These are phyloP conservation scores for Prorops nasuta DNA, from an alignment of 1,140 invertebrate species.

Conservation along the genomic window DNA sequence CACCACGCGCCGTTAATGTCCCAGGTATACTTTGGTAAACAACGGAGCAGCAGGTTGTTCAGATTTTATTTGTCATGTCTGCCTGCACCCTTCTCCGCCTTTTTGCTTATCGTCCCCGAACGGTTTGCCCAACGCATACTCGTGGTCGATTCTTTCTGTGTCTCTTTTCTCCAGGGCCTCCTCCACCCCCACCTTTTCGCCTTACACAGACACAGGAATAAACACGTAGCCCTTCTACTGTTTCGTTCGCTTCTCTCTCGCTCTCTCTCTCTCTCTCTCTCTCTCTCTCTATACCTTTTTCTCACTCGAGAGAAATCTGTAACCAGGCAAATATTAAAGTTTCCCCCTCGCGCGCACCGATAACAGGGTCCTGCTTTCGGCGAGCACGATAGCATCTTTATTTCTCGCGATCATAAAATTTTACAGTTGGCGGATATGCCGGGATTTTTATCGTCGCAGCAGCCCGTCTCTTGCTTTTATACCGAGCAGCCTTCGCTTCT, in stretches of 20 bases:
- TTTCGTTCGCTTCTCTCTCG: neutral
- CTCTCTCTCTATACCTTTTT: neutral
- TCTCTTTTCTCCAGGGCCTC: neutral
- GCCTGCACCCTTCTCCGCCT: constrained; percentile 2
- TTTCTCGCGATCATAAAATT: constrained; percentile 48
- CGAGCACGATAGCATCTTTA: constrained; percentile 44
- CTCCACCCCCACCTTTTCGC: neutral
- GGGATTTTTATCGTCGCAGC: constrained; percentile 31
- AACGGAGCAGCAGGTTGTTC: constrained; percentile 51
- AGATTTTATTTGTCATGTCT: constrained; percentile 51
- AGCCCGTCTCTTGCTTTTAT: constrained; percentile 22
- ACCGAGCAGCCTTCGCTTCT: neutral
- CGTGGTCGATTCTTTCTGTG: constrained; percentile 17
- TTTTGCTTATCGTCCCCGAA: constrained; percentile 44
- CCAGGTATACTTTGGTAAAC: constrained; percentile 49
- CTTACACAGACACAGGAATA: too few relatives aligned
- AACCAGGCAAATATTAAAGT: constrained; percentile 50
- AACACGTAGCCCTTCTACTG: neutral
- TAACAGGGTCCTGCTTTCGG: constrained; percentile 39
- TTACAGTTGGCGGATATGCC: constrained; percentile 41
- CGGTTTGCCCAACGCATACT: constrained; percentile 24
- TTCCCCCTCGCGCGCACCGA: constrained; percentile 29
- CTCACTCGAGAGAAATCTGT: constrained; percentile 37
- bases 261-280: too few relatives aligned
- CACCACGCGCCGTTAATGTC: constrained; percentile 24